Conservation (phyloP, 2,113 vertebrate genomes). For the Nothocercus julius region DNA sequence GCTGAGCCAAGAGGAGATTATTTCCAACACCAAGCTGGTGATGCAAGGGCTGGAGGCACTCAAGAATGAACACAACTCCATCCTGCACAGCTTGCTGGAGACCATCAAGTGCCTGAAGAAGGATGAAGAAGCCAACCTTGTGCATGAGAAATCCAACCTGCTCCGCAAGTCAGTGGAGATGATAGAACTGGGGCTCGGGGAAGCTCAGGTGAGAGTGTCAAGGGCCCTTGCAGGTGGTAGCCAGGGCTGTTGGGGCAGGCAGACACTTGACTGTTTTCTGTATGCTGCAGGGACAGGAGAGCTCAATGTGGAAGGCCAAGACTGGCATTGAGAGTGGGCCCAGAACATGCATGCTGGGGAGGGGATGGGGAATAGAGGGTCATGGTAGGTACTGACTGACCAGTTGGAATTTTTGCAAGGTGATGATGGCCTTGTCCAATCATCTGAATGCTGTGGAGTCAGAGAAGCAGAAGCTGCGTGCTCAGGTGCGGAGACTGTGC, state of each 20-base stretch:
- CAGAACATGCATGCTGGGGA: not conserved
- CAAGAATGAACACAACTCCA: constrained; percentile 97
- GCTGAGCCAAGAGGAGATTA: constrained; percentile 96
- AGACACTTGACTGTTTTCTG: not conserved
- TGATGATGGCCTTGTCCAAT: constrained; percentile 97
- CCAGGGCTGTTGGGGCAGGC: not conserved
- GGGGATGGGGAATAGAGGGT: not conserved
- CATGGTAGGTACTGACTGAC: not conserved
- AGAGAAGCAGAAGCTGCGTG: constrained; percentile 97
- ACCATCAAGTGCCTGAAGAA: constrained; percentile 98
- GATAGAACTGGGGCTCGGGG: constrained; percentile 96
- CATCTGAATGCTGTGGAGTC: constrained; percentile 97
- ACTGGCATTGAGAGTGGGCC: not conserved
- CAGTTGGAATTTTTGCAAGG: constrained; percentile 72
- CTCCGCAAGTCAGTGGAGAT: constrained; percentile 97
- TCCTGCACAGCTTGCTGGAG: constrained; percentile 95
- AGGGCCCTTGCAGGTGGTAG: not conserved
- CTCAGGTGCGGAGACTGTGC: constrained; percentile 94
- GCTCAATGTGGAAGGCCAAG: not conserved
- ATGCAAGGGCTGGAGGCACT: constrained; percentile 97
- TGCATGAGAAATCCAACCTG: constrained; percentile 96
- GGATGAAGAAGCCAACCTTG: constrained; percentile 95
- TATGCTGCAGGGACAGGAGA: not conserved
- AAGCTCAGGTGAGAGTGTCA: constrained; percentile 89
- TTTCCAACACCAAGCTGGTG: constrained; percentile 95